phyloP scores from a whole-genome alignment of 2,113 vertebrate genomes.

The Alces alces region DNA sequence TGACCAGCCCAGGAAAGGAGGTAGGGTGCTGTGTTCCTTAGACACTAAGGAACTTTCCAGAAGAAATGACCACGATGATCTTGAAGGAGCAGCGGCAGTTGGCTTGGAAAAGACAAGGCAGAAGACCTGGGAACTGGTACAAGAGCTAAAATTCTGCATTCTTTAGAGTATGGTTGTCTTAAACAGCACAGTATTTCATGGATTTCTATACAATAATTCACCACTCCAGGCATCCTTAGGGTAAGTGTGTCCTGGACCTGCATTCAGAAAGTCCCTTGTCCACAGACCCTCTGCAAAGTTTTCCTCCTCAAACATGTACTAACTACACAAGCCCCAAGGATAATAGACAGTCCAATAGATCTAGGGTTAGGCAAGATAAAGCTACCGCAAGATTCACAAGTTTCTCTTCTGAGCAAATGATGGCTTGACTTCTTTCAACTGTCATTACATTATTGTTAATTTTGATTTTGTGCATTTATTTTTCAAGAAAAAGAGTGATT shows the following conservation, averaged over 20 bases:
- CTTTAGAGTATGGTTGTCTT: neutral
- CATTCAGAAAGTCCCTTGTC: slow-evolving; percentile 37
- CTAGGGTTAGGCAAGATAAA: slow-evolving; percentile 43
- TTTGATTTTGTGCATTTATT: slow-evolving; percentile 73
- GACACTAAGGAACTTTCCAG: neutral
- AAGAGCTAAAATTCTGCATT: neutral
- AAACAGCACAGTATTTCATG: neutral
- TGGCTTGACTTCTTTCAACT: slow-evolving; percentile 61
- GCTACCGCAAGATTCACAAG: neutral
- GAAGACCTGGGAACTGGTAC: neutral
- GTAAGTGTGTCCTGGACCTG: slow-evolving; percentile 34
- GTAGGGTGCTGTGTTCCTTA: neutral
- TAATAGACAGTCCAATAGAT: neutral
- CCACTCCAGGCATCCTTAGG: neutral
- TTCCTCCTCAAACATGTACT: slow-evolving; percentile 38
- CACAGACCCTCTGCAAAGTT: slow-evolving; percentile 28
- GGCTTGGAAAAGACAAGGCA: neutral
- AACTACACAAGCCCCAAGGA: slow-evolving; percentile 36
- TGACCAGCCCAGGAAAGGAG: neutral
- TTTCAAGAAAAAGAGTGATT: slow-evolving; percentile 65
- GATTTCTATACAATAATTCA: neutral
- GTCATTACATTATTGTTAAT: slow-evolving; percentile 55
- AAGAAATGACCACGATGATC: neutral
- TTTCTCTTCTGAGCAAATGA: slow-evolving; percentile 57
- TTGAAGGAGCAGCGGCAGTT: neutral